phyloP scores from a whole-genome alignment of 2,113 vertebrate genomes.

The human (Homo sapiens) region GRCh38 chr1:239409001-239409500 shows the following conservation, averaged over 20 bases:
- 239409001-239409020: background rate
- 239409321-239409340: background rate
- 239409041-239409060: background rate
- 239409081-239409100: background rate
- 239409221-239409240: background rate
- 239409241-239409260: background rate
- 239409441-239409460: background rate
- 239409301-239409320: background rate
- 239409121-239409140: background rate
- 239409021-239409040: background rate
- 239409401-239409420: background rate
- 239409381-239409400: background rate
- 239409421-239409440: too few relatives aligned
- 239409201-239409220: background rate
- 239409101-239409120: background rate
- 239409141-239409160: background rate
- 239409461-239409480: accelerated
- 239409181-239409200: background rate
- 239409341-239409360: background rate
- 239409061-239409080: background rate
- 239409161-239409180: accelerated
- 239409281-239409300: background rate
- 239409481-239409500: background rate
- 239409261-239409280: background rate
- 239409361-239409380: background rate